Evolutionary conservation across 2,797 vertebrate species (phyloP).

Genomic region (Cossypha polioptera): DNA sequence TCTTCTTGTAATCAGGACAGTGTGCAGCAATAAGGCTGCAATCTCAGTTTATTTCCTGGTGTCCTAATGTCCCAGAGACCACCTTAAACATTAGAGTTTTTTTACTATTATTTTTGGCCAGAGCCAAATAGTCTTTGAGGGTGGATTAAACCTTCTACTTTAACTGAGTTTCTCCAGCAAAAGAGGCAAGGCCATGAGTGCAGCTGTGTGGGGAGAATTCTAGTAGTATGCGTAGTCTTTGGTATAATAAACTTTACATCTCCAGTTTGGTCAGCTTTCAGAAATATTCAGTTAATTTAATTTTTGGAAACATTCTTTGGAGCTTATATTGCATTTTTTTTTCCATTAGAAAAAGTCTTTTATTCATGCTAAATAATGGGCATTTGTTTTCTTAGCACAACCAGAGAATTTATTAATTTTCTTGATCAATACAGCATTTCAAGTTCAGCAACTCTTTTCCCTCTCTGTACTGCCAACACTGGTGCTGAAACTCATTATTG

Average conservation of each 20-base stretch:
- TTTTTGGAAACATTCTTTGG: background rate
- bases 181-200: background rate
- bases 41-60: background rate
- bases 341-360: background rate
- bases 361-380: background rate
- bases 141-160: background rate
- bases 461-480: background rate
- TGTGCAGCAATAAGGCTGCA: background rate
- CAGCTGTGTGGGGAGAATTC: background rate
- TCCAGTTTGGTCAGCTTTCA: background rate
- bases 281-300: background rate
- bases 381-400: background rate
- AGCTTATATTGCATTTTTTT: background rate
- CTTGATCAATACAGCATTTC: background rate
- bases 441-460: background rate
- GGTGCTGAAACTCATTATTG: slow-evolving; percentile 7
- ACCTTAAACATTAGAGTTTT: background rate
- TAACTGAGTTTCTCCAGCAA: background rate
- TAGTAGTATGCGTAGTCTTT: background rate
- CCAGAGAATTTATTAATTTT: background rate
- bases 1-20: background rate
- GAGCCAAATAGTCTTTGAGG: background rate
- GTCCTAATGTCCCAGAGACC: background rate
- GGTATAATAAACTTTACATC: background rate
- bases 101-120: background rate